Conservation (phyloP, 2,888 invertebrate species). For the Imbricaverruca yamaguchii region DNA sequence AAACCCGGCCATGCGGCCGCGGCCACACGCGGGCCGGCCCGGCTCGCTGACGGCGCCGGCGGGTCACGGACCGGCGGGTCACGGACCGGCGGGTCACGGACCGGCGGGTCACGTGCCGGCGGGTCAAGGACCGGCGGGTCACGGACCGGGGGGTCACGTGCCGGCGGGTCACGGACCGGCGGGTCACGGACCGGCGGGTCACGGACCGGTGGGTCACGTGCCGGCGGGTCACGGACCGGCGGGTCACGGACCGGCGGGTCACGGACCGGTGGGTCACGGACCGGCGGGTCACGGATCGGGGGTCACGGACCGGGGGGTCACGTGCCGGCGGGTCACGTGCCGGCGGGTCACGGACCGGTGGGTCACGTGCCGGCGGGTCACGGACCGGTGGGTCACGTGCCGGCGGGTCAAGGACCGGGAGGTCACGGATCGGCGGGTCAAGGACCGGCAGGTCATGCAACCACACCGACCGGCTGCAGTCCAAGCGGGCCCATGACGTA, state of each 20-base stretch:
- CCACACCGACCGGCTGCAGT: background rate
- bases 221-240: background rate
- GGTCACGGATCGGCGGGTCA: background rate
- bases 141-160: too few relatives aligned
- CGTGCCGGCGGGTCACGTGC: background rate
- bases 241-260: background rate
- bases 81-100: background rate
- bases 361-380: background rate
- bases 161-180: background rate
- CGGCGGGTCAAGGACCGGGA: too few relatives aligned
- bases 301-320: background rate
- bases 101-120: background rate
- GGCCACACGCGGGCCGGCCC: background rate
- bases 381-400: background rate
- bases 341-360: background rate
- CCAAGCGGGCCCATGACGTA: constrained; percentile 2
- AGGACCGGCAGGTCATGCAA: background rate
- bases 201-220: background rate
- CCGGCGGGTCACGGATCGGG: background rate
- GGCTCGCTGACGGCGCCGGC: background rate
- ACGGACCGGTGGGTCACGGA: background rate
- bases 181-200: background rate
- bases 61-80: background rate
- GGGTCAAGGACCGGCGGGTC: background rate
- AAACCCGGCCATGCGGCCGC: background rate